Conservation (phyloP, 2,113 vertebrate species). For the Lampris incognitus region DNA sequence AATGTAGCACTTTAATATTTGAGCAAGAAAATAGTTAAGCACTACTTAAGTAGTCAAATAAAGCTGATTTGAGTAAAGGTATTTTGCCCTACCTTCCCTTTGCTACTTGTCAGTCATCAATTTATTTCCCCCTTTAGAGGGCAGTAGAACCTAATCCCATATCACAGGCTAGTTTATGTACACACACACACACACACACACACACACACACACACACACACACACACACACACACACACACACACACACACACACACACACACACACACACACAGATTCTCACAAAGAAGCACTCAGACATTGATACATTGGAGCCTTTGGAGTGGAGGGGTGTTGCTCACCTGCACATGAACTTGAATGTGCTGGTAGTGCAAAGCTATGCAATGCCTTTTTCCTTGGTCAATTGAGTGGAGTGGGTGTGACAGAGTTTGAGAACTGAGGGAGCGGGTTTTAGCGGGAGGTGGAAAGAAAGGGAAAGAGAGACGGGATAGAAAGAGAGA, state of each 20-base stretch:
- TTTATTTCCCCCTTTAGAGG: conserved; percentile 57
- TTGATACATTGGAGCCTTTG: conserved; percentile 22
- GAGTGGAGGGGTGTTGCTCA: conserved; percentile 61
- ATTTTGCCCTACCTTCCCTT: neutral
- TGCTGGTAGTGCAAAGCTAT: conserved; percentile 47
- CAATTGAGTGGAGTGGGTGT: conserved; percentile 27
- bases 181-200: neutral
- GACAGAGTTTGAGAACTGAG: conserved; percentile 34
- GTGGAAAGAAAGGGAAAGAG: neutral
- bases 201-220: conserved; percentile 9
- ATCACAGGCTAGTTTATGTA: neutral
- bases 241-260: conserved; percentile 7
- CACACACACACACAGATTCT: conserved; percentile 9
- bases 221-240: neutral
- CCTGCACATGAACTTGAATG: conserved; percentile 71
- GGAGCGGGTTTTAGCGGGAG: conserved; percentile 39
- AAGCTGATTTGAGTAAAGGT: conserved; percentile 9
- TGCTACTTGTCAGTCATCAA: neutral
- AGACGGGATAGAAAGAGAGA: neutral
- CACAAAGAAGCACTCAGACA: neutral
- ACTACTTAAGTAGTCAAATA: conserved; percentile 13
- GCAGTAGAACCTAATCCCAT: conserved; percentile 68
- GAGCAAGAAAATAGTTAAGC: conserved; percentile 33
- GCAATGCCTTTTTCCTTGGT: conserved; percentile 49
- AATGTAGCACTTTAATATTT: neutral